A percentile compares a stretch with the other conserved stretches of the same genome.
Conservation (phyloP, 2,888 invertebrate species). For the Oegoconia quadripuncta region DNA sequence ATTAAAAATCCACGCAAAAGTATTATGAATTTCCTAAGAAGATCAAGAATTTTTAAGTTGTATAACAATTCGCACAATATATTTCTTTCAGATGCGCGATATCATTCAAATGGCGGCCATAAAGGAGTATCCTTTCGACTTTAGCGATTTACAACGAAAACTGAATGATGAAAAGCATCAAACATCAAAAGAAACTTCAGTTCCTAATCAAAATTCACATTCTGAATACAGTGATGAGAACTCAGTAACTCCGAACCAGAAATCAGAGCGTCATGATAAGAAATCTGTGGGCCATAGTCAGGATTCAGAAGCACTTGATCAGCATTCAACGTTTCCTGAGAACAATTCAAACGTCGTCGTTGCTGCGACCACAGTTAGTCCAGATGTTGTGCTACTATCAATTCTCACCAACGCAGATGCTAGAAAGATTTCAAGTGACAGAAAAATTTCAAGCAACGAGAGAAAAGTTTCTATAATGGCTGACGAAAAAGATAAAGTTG, state of each 20-base stretch:
- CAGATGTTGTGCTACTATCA: too few species aligned
- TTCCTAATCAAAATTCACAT: not conserved
- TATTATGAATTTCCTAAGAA: too few species aligned
- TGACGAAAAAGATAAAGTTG: slow-evolving; percentile 38
- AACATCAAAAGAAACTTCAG: not conserved
- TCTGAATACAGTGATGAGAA: not conserved
- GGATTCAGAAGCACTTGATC: not conserved
- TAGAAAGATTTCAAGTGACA: slow-evolving; percentile 5
- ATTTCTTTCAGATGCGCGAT: slow-evolving; percentile 11
- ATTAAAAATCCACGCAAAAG: too few species aligned
- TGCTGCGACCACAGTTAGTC: too few species aligned
- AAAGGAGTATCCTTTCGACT: slow-evolving; percentile 29
- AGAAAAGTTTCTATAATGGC: slow-evolving; percentile 65
- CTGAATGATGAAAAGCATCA: not conserved
- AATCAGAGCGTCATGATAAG: not conserved
- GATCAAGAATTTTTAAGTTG: not conserved
- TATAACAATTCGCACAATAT: not conserved
- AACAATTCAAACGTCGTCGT: too few species aligned
- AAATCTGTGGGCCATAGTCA: too few species aligned
- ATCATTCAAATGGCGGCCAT: slow-evolving; percentile 24
- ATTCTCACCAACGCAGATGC: slow-evolving; percentile 7
- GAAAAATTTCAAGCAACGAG: slow-evolving; percentile 50
- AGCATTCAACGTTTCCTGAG: too few species aligned
- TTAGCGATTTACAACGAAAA: slow-evolving; percentile 14
- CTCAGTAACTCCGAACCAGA: not conserved